Base-by-base conservation (phyloP, 2,113 vertebrate species). In the Synodontis membranacea region DNA sequence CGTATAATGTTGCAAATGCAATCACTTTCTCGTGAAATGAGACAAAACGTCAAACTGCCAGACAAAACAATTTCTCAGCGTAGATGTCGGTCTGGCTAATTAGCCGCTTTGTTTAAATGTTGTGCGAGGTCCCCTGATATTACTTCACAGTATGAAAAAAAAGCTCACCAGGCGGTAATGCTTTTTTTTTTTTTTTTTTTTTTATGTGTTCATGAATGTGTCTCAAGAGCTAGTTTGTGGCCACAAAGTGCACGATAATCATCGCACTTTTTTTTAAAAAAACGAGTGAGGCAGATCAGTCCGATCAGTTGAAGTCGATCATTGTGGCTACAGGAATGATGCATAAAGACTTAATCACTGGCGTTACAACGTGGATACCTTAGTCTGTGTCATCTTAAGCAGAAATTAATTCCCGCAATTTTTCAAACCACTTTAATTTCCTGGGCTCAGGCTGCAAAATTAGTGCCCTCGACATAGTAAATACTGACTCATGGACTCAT, bases 171-270 rank as follows among this genome's bases (percentile, higher is more conserved):
- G 15, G 15, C 54, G 50, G 75, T 34, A 21, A 14, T 46, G 12
- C 28, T 75, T 25, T 34, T 68, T 34, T 21, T n/a, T 56, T 11
- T 28, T 46, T 75, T 25, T 34, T 68, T 34, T 21, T n/a, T 56
- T 11, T n/a, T 11, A 75, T 72, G 34, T 21, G 34, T 1, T 21
- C 21, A 44, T 15, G 11, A 75, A 44, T 75, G 39, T 15, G 4
- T 23, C 39, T 74, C 39, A 14, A 68, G 75, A 79, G 31, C 46
- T 74, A 46, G n/a, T 54, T 79, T 10, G 5, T 56, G 78, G 19
- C 78, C 52, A 80, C 78, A 80, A 54, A 54, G 46, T 78, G 19
- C 44, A n/a, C n/a, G n/a, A n/a, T n/a, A n/a, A n/a, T n/a, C n/a
- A n/a, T n/a, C 44, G 8, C 42, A 44, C 42, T 8, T 5, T 7